Base-by-base conservation (phyloP, 2,797 vertebrate genomes). In the Fratercula arctica region DNA sequence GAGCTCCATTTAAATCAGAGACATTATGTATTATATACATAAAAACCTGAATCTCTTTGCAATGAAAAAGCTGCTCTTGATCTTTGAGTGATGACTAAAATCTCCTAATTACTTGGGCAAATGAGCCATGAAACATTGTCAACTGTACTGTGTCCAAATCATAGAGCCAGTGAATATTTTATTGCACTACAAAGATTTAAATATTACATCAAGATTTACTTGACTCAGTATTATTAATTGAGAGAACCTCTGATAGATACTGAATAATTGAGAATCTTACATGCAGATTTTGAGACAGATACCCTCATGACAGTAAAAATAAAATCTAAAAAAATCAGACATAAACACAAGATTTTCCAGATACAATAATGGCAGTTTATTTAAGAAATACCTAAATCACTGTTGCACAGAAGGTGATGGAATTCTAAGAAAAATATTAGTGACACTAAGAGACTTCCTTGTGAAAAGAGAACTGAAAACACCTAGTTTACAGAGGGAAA, bases 91-190 rank as follows among this genome's bases (percentile, higher is more conserved):
- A 76, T 92, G 82, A 94, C 59, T 78, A 87, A 96, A 97, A 96
- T 90, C 46, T 78, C 70, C 46, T 94, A 96, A 97, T 97, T 96
- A 89, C 87, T 92, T 89, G 89, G 77, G 77, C 86, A 97, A 96
- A 97, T 88, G 95, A 95, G 68, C 91, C 94, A 94, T 72, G 95
- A 95, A 95, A 92, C 83, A 84, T 18, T 82, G 63, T 95, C 90
- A 95, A 9, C 80, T 91, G 77, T 78, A 57, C 69, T 78, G 67
- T 87, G 53, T 92, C 85, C 82, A 91, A 94, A 89, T 91, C 33
- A 59, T 20, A 75, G 80, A 68, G 59, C 72, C 86, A 87, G 60
- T 91, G 86, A 85, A 95, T 92, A 88, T 92, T 93, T 97, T 89
- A 97, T 83, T 83, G 69, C 64, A 54, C 39, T 83, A 54, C 69